Evolutionary conservation across 2,797 vertebrate species (phyloP).

Genomic region (Urosaurus nigricauda): DNA sequence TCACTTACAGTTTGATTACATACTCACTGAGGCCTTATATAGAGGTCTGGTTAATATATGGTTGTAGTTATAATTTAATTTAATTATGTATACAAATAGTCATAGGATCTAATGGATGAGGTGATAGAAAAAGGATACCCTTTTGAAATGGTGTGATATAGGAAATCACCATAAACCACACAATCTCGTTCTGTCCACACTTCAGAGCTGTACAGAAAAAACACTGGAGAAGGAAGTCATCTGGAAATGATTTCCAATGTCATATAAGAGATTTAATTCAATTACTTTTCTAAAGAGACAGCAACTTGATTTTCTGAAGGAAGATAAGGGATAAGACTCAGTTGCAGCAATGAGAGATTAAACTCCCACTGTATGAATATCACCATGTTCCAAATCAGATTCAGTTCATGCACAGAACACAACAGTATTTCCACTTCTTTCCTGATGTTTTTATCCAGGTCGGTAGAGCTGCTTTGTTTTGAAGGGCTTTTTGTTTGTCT

Average conservation of each 20-base stretch:
- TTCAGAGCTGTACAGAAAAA: slow-evolving; percentile 72
- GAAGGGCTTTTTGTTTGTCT: slow-evolving; percentile 20
- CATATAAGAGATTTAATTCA: slow-evolving; percentile 61
- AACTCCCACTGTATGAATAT: slow-evolving; percentile 63
- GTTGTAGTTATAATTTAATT: no score
- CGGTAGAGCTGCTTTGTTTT: slow-evolving; percentile 61
- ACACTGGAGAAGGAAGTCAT: slow-evolving; percentile 71
- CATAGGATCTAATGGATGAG: slow-evolving; percentile 59
- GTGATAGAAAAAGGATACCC: slow-evolving; percentile 59
- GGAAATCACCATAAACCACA: slow-evolving; percentile 38
- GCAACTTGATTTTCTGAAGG: slow-evolving; percentile 69
- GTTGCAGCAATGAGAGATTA: slow-evolving; percentile 61
- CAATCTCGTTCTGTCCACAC: slow-evolving; percentile 66
- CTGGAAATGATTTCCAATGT: slow-evolving; percentile 69
- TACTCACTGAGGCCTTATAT: slow-evolving; percentile 34
- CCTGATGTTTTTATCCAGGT: slow-evolving; percentile 62
- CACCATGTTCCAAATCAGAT: slow-evolving; percentile 68
- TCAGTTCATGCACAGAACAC: slow-evolving; percentile 60
- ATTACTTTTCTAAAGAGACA: slow-evolving; percentile 67
- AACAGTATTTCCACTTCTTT: slow-evolving; percentile 70
- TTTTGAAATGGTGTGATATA: slow-evolving; percentile 43
- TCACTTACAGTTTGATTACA: neutral
- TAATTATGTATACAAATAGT: slow-evolving; percentile 26
- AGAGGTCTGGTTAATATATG: slow-evolving; percentile 33
- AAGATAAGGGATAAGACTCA: slow-evolving; percentile 64